Evolutionary conservation across 2,797 vertebrate species (phyloP), one percentile per base, ranked within the genome.

Genomic region (Silurus lanzhouensis): DNA sequence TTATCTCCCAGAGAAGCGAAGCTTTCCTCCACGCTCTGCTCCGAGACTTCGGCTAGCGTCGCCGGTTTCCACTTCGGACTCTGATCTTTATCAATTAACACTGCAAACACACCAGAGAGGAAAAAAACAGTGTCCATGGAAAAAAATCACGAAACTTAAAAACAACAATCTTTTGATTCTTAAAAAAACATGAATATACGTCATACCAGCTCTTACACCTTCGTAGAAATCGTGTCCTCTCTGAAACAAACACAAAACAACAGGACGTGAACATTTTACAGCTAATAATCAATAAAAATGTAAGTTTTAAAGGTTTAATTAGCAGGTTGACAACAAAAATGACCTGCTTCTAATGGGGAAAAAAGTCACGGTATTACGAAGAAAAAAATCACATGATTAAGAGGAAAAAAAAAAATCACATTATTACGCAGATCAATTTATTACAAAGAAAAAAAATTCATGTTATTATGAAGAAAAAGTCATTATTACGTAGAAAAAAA

Each of bases 51-150:
- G 89, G 95, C 94, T 38, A 97, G 89, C 31, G 88, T 14, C 81
- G 93, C 90, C 25, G 96, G 96, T 85, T 94, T 96, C 96, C 96
- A 97, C 84, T 90, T 94, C 38, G 96, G 95, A 74, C 87, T 92
- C 0, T 95, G 95, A 91, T 97, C 96, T 92, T 94, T 96, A 92
- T 97, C 96, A 89, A 96, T 92, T 85, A 97, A 88, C 89, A 96
- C 96, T 97, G 92, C 60, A 77, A 90, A 85, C 70, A 83, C 80
- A 81, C 5, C n/a, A 90, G 71, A 78, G 52, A 2, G 22, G 20
- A 6, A 0, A 22, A 25, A 7, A 9, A 38, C 38, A 38, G 17
- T 4, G n/a, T 58, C 14, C 74, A 75, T 46, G 48, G 15, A 55
- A 6, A n/a, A 14, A 44, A n/a, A 22, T 48, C 46, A 4, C 3